phyloP scores from a whole-genome alignment of 2,113 vertebrate species.

The Entomyzon cyanotis region DNA sequence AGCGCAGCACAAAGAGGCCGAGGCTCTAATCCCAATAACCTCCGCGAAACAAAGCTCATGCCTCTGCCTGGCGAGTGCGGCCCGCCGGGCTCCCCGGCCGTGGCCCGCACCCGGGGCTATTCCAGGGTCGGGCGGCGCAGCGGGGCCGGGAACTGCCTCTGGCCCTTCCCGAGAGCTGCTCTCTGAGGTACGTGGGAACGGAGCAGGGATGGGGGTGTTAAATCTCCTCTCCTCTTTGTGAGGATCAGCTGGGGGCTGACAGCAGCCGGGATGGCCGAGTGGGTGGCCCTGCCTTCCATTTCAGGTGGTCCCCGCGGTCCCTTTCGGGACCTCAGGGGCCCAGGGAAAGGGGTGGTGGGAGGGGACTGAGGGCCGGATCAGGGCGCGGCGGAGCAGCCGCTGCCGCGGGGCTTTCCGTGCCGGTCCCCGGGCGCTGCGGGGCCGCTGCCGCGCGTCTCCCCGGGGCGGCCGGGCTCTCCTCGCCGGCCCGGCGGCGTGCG shows the following conservation, averaged over 20 bases:
- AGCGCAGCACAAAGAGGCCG: constrained; percentile 9
- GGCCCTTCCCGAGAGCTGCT: constrained; percentile 10
- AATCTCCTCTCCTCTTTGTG: constrained; percentile 45
- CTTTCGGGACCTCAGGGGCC: constrained; percentile 69
- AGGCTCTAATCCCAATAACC: neutral
- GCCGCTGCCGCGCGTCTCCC: neutral
- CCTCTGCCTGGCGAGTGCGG: neutral
- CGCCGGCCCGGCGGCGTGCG: neutral
- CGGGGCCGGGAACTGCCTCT: neutral
- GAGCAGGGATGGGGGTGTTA: neutral
- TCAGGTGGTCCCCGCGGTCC: constrained; percentile 71
- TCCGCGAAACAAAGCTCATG: neutral
- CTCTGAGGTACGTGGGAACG: constrained; percentile 65
- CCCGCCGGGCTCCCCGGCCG: neutral
- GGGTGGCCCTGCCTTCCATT: constrained; percentile 72
- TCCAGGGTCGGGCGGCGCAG: neutral
- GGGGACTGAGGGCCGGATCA: constrained; percentile 42
- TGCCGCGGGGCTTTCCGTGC: neutral
- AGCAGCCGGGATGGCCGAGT: constrained; percentile 56
- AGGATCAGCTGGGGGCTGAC: constrained; percentile 43
- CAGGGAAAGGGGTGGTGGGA: constrained; percentile 62
- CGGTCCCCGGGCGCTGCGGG: neutral
- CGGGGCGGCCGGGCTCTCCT: neutral
- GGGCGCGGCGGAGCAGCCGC: neutral
- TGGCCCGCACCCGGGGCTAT: neutral